phyloP scores from a whole-genome alignment of 2,113 vertebrate species.

The Leptocoma aspasia region DNA sequence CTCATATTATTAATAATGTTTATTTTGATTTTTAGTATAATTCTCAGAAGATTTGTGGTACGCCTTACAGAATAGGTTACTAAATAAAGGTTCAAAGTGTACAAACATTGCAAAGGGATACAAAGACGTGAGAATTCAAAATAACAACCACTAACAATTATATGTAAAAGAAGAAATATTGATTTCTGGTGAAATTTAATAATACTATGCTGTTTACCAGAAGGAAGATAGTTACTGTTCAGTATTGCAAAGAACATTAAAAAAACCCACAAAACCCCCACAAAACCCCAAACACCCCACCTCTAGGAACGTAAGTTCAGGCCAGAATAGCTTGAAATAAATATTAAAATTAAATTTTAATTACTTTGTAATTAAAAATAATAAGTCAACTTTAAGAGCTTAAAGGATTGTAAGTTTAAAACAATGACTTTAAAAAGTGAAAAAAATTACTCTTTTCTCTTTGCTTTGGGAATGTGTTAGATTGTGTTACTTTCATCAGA shows the following conservation, averaged over 20 bases:
- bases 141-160: neutral
- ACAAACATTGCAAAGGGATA: neutral
- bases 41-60: neutral
- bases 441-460: neutral
- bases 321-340: neutral
- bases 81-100: neutral
- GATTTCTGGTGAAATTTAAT: neutral
- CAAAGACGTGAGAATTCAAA: neutral
- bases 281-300: neutral
- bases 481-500: neutral
- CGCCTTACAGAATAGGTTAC: neutral
- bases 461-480: neutral
- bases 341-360: neutral
- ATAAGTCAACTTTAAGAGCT: neutral
- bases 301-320: neutral
- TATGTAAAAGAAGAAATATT: neutral
- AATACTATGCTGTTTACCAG: neutral
- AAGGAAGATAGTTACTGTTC: neutral
- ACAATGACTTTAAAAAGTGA: neutral
- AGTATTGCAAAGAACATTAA: neutral
- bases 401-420: neutral
- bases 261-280: accelerated
- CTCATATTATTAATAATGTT: neutral
- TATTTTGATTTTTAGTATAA: neutral
- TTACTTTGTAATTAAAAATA: neutral